These are phyloP conservation scores for Cinclus mexicanus DNA, from an alignment of 2,113 vertebrate genomes.

Conservation along the genomic window DNA sequence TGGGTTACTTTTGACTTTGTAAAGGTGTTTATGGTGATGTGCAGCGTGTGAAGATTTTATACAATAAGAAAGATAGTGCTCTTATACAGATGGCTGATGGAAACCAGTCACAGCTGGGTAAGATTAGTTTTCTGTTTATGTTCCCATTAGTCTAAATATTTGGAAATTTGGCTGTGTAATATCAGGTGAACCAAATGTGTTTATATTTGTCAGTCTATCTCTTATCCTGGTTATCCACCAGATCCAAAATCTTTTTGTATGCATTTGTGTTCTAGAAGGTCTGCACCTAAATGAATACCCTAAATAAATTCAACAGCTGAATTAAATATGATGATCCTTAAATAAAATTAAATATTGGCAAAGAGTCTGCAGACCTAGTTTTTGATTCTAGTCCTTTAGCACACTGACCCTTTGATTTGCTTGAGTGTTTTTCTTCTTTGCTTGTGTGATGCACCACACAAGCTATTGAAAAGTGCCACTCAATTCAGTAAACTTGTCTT, in stretches of 20 bases:
- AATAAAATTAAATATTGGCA: neutral
- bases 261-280: neutral
- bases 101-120: conserved; percentile 96
- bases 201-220: neutral
- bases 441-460: neutral
- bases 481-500: neutral
- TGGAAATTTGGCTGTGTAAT: neutral
- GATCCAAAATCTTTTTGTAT: neutral
- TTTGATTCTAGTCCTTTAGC: neutral
- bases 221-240: neutral
- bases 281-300: neutral
- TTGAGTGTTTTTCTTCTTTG: neutral
- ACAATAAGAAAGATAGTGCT: conserved; percentile 99
- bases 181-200: neutral
- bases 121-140: conserved; percentile 64
- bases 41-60: conserved; percentile 98
- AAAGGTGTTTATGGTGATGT: conserved; percentile 98
- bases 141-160: neutral
- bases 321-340: neutral
- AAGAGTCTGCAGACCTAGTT: neutral
- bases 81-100: conserved; percentile 97
- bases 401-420: neutral
- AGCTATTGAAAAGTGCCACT: neutral
- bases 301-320: neutral
- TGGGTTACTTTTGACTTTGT: conserved; percentile 83